Conservation (phyloP, 2,113 vertebrate genomes). For the Chaenogobius annularis region DNA sequence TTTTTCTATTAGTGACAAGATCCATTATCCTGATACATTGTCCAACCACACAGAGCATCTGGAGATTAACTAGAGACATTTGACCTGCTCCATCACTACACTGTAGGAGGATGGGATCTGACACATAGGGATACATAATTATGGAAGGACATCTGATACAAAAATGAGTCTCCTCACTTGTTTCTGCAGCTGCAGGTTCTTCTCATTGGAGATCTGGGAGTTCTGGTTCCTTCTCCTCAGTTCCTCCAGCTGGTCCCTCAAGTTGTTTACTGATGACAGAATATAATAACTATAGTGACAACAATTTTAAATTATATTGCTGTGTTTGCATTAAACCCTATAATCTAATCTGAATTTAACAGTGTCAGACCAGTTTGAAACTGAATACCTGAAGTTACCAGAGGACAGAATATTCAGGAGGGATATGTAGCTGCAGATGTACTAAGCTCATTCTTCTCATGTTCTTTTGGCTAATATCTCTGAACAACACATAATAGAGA, state of each 20-base stretch:
- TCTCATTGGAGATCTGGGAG: constrained; percentile 92
- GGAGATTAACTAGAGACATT: too few relatives aligned
- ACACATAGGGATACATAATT: background rate
- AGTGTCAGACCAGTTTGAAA: background rate
- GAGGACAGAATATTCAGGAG: background rate
- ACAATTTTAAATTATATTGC: too few relatives aligned
- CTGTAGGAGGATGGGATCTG: too few relatives aligned
- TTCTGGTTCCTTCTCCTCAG: constrained; percentile 90
- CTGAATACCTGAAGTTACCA: background rate
- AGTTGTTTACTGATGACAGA: constrained; percentile 82
- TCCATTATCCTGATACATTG: too few relatives aligned
- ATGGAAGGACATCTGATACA: background rate
- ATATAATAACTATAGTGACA: background rate
- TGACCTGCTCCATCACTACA: too few relatives aligned
- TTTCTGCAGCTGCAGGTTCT: constrained; percentile 90
- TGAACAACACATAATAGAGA: background rate
- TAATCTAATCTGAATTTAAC: background rate
- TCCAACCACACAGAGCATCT: too few relatives aligned
- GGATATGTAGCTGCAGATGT: background rate
- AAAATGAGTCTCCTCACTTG: constrained; percentile 77
- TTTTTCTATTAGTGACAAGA: too few relatives aligned
- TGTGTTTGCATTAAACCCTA: too few relatives aligned
- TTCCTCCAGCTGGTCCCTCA: constrained; percentile 96
- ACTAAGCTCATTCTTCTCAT: background rate
- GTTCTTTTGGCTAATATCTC: background rate